These are phyloP conservation scores for Neostethus bicornis DNA, from an alignment of 2,797 vertebrate species.

Conservation along the genomic window DNA sequence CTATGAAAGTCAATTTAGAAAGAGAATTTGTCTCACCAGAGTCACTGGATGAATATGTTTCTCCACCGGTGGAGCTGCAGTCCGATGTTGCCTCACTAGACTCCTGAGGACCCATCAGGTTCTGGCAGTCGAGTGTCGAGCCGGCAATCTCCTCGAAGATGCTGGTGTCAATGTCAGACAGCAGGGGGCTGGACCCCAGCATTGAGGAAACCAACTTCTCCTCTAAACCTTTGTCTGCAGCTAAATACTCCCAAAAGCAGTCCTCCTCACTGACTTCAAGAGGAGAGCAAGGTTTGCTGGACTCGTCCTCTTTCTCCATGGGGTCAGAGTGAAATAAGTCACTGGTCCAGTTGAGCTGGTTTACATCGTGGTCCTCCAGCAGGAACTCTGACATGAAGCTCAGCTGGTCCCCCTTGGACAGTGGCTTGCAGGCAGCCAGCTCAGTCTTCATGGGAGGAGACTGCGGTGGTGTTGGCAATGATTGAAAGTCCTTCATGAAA, in stretches of 20 bases:
- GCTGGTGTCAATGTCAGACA: conserved; percentile 79
- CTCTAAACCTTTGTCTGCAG: conserved; percentile 56
- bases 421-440: conserved; percentile 48
- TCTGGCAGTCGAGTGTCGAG: conserved; percentile 78
- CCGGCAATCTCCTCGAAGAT: conserved; percentile 83
- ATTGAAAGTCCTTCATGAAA: conserved; percentile 80
- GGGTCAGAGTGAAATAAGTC: conserved; percentile 56
- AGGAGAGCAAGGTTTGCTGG: conserved; percentile 23
- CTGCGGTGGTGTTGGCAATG: conserved; percentile 78
- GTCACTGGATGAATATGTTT: conserved; percentile 75
- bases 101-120: conserved; percentile 65
- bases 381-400: conserved; percentile 82
- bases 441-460: conserved; percentile 75
- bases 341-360: conserved; percentile 73
- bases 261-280: conserved; percentile 63
- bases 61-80: conserved; percentile 75
- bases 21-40: conserved; percentile 75
- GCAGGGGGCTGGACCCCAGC: conserved; percentile 78
- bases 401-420: conserved; percentile 82
- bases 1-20: neutral
- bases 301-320: conserved; percentile 39
- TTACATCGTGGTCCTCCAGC: conserved; percentile 79
- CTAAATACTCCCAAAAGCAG: conserved; percentile 72
- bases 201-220: conserved; percentile 74
- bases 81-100: conserved; percentile 74